Evolutionary conservation across 2,113 vertebrate genomes (phyloP).

Genomic region (mouse (Mus musculus)): DNA sequence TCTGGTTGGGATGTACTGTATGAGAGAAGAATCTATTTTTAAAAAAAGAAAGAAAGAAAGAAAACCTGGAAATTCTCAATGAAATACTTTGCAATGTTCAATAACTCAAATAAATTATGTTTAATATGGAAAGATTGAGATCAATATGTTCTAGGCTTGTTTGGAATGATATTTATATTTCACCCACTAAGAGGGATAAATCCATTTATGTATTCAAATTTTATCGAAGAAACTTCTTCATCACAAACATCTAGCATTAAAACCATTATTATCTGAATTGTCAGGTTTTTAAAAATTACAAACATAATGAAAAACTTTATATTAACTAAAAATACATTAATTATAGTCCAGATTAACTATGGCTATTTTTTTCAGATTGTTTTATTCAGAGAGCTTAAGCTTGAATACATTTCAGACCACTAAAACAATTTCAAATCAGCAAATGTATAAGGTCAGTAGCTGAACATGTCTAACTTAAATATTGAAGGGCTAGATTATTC

Average conservation of each 20-base stretch:
- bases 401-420: constrained; percentile 38
- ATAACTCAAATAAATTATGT: constrained; percentile 8
- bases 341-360: not conserved
- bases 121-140: constrained; percentile 3
- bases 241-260: not conserved
- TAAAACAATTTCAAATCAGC: not conserved
- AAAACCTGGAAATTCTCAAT: not conserved
- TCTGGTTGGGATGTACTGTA: not conserved
- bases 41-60: not conserved
- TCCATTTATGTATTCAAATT: constrained; percentile 26
- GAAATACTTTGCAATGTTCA: not conserved
- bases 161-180: constrained; percentile 17
- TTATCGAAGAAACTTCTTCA: not conserved
- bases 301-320: constrained; percentile 11
- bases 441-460: not conserved
- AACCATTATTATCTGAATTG: not conserved
- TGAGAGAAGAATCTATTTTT: not conserved
- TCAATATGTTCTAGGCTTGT: not conserved
- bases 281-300: not conserved
- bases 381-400: not conserved
- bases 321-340: constrained; percentile 47
- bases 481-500: not conserved
- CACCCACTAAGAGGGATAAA: not conserved
- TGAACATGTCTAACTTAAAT: not conserved
- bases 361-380: not conserved